phyloP scores from a whole-genome alignment of 2,888 invertebrate species.

The Drosophila anomalipes region DNA sequence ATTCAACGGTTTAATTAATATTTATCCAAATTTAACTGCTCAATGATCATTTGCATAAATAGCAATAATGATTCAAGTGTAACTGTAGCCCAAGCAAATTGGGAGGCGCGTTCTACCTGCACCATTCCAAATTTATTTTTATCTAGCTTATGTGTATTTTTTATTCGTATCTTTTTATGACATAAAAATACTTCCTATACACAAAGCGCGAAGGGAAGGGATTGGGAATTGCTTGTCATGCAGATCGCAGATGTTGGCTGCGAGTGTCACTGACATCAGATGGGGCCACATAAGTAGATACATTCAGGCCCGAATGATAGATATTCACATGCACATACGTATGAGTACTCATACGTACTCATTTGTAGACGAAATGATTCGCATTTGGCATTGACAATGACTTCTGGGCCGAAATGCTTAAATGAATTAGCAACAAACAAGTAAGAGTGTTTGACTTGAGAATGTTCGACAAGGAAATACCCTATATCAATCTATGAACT shows the following conservation, averaged over 20 bases:
- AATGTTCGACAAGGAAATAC: neutral
- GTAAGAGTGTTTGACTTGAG: constrained; percentile 5
- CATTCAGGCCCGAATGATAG: constrained; percentile 19
- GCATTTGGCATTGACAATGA: constrained; percentile 80
- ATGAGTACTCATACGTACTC: constrained; percentile 19
- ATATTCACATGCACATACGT: constrained; percentile 13
- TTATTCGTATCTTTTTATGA: neutral
- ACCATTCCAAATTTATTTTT: constrained; percentile 2
- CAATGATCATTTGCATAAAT: constrained; percentile 26
- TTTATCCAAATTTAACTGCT: constrained; percentile 1
- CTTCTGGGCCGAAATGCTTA: constrained; percentile 56
- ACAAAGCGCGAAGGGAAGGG: constrained; percentile 31
- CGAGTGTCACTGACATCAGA: constrained; percentile 77
- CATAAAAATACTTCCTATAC: constrained; percentile 41
- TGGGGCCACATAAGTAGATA: constrained; percentile 60
- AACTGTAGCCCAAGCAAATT: neutral
- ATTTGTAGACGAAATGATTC: constrained; percentile 68
- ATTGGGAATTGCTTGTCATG: constrained; percentile 62
- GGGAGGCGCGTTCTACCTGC: constrained; percentile 25
- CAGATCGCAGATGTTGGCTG: constrained; percentile 54
- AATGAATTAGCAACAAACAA: constrained; percentile 42
- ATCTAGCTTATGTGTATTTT: constrained; percentile 6
- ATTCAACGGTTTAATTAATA: constrained; percentile 51
- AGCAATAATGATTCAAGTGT: constrained; percentile 47
- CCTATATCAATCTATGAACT: neutral